phyloP scores from a whole-genome alignment of 1,140 invertebrate species.

The Anadara kagoshimensis region DNA sequence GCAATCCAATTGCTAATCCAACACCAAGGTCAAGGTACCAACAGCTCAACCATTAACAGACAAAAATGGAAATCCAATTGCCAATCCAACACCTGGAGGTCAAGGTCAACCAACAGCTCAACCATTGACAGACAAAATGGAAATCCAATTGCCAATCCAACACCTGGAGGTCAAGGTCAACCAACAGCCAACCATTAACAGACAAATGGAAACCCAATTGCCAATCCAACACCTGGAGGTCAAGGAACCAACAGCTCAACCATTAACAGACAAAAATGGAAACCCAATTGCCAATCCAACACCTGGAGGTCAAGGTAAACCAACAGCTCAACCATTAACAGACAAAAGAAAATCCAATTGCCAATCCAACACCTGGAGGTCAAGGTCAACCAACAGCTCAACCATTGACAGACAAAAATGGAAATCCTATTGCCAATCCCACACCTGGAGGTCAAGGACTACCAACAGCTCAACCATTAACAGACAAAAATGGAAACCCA shows the following conservation, averaged over 20 bases:
- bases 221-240: conserved; percentile 11
- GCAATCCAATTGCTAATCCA: conserved; percentile 2
- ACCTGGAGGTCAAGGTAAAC: conserved; percentile 3
- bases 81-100: background rate
- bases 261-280: conserved; percentile 1
- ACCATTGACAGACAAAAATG: conserved; percentile 21
- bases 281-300: conserved; percentile 22
- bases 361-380: conserved; percentile 3
- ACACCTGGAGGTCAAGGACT: conserved; percentile 8
- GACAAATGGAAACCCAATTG: conserved; percentile 20
- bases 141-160: conserved; percentile 16
- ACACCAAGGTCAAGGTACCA: background rate
- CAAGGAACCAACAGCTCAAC: conserved; percentile 18
- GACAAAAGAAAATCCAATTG: conserved; percentile 20
- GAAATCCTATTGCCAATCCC: conserved; percentile 9
- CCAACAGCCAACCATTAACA: conserved; percentile 17
- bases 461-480: conserved; percentile 22
- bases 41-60: too few species aligned
- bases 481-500: conserved; percentile 11
- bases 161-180: conserved; percentile 6
- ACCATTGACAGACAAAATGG: conserved; percentile 15
- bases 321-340: conserved; percentile 26
- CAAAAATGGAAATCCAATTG: conserved; percentile 1
- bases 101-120: conserved; percentile 10
- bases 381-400: conserved; percentile 15